phyloP scores from a whole-genome alignment of 2,113 vertebrate genomes.

The Labeo catla region DNA sequence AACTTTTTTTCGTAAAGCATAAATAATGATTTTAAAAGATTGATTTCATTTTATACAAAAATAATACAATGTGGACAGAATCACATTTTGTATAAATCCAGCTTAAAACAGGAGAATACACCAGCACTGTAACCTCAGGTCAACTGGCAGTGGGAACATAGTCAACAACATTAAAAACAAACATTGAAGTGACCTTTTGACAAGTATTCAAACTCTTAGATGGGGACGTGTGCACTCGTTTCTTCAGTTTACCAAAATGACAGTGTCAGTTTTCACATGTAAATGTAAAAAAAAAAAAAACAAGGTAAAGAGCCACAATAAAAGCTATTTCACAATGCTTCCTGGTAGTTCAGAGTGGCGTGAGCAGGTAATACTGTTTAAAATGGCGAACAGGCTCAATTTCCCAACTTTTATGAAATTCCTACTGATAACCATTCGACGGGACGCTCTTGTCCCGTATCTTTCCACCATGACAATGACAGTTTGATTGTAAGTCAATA shows the following conservation, averaged over 20 bases:
- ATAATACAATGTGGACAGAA: constrained; percentile 80
- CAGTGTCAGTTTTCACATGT: background rate
- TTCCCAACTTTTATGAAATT: constrained; percentile 53
- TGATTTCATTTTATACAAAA: constrained; percentile 88
- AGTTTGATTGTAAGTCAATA: constrained; percentile 62
- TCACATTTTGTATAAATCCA: constrained; percentile 66
- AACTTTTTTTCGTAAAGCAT: constrained; percentile 80
- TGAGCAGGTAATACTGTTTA: constrained; percentile 63
- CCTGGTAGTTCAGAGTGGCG: constrained; percentile 41
- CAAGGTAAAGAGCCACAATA: background rate
- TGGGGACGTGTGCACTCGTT: background rate
- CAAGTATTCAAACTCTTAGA: constrained; percentile 35
- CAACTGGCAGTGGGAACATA: constrained; percentile 68
- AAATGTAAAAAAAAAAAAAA: background rate
- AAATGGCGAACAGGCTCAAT: constrained; percentile 48
- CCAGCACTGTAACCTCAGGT: constrained; percentile 67
- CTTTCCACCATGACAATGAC: background rate
- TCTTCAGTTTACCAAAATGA: background rate
- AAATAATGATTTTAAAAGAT: constrained; percentile 87
- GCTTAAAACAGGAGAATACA: constrained; percentile 42
- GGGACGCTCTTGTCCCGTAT: background rate
- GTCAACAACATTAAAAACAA: constrained; percentile 53
- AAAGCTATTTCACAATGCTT: constrained; percentile 13
- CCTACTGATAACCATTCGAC: constrained; percentile 58
- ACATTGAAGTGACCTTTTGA: constrained; percentile 48